A percentile compares a stretch with the other conserved stretches of the same genome.
Conservation (phyloP, 2,797 vertebrate species). For the Smutsia gigantea region DNA sequence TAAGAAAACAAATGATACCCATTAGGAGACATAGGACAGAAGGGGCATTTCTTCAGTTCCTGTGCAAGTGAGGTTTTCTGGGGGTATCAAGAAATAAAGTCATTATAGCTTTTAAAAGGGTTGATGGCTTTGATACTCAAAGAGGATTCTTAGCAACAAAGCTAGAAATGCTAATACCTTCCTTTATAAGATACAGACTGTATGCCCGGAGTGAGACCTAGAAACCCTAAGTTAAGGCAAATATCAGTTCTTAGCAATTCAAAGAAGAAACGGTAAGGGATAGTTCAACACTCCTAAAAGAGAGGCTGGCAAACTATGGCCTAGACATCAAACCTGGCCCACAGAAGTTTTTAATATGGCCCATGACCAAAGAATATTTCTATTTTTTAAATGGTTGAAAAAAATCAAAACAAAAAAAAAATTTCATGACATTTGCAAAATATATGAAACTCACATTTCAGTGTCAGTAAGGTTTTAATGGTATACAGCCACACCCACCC, state of each 20-base stretch:
- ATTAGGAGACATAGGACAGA: not conserved
- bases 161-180: not conserved
- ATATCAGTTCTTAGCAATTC: not conserved
- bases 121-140: not conserved
- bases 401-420: not conserved
- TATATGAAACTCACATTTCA: conserved; percentile 18
- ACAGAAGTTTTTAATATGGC: not conserved
- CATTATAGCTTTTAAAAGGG: not conserved
- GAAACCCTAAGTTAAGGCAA: not conserved
- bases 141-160: not conserved
- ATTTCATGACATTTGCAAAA: conserved; percentile 7
- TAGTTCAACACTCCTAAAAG: not conserved
- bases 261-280: not conserved
- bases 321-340: not conserved
- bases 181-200: not conserved
- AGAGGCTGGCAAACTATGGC: not conserved
- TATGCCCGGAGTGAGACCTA: not conserved
- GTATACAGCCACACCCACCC: too few species aligned
- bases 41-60: not conserved
- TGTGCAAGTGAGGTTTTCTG: not conserved
- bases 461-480: not conserved
- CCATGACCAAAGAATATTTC: not conserved
- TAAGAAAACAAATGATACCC: not conserved
- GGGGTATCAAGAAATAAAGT: not conserved
- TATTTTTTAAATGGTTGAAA: not conserved